Base-by-base conservation (phyloP, 1,140 invertebrate species). In the Pararge aegeria region DNA sequence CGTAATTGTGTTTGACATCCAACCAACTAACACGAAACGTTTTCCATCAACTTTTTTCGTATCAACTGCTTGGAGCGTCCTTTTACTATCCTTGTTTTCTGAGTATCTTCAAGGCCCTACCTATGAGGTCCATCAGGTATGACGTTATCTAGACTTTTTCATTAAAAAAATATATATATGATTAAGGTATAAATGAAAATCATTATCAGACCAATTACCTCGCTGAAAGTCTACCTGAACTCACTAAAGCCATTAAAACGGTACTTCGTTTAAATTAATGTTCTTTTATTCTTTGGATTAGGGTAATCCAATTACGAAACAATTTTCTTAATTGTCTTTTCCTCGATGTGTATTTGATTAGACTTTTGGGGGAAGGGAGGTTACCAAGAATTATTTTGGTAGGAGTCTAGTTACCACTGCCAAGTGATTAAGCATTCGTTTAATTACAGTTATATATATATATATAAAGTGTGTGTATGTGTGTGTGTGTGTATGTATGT, bases 221-320 rank as follows among this genome's bases (percentile, higher is more conserved):
- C 30, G 30, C 30, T 34, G 10, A 46, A 46, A 46, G 42, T 12
- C 18, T 18, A 46, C 42, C 19, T 20, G 16, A 20, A 16, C 20
- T 12, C 42, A 20, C 42, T 46, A 46, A 46, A 46, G 16, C 42
- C 16, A 20, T 46, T 46, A 46, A 46, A 46, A 12, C 42, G 42
- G 19, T 46, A 46, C 46, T 49, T 49, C 46, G 46, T 49, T 49
- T 27, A 27, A 49, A 49, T 49, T 49, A 49, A 49, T 27, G 46
- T 27, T 29, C 46, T 29, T 49, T 29, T 49, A 49, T 27, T 49
- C 21, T 29, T 29, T 49, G 21, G 24, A 49, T 27, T 49, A 49
- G 24, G 46, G 21, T 49, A 49, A 49, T 49, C 21, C 46, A 49
- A 27, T 49, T 49, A 27, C 20, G 46, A 27, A 49, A 49, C 46